Evolutionary conservation across 2,888 invertebrate genomes (phyloP), one percentile per base, ranked within the genome.

Genomic region (Flexamia atlantica): DNA sequence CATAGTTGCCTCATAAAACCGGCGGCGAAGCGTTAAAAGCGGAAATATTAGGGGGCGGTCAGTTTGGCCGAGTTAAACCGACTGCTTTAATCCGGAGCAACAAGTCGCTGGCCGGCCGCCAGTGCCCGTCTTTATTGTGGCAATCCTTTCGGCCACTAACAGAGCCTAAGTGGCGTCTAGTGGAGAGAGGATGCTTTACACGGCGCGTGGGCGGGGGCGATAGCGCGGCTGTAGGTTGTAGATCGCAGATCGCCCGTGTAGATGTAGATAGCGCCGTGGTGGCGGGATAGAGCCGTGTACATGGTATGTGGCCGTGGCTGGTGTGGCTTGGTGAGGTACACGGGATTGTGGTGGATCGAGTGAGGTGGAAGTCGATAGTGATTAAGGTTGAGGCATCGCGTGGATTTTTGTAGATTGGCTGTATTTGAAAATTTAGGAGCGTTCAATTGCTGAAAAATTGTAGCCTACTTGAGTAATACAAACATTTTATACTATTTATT

Each of bases 11-110:
- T 7, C 28, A 64, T 28, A 64, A 64, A 28, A 28, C 64, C 36
- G 30, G 40, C n/a, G n/a, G 23, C 40, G 40, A 20, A 70, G 70
- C 70, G 40, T 70, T 4, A 36, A 70, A 70, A 36, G 40, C 70
- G 70, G 70, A 32, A 70, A 20, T 40, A 40, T 70, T 23, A 28
- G 68, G 30, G 70, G 40, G 23, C 40, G 70, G 40, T 32, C 70
- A 40, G 40, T 28, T 28, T 70, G 70, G 36, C 40, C 36, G 32
- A 68, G 68, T 68, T 32, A 68, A 30, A 23, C 40, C 70, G 40
- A 40, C 70, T 70, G 70, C 28, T 70, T 60, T 68, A 68, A 68
- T 68, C 68, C 68, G 23, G 68, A 70, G 70, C 70, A 70, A 70
- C 70, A 70, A 70, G 70, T 70, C 70, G 1, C 70, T 70, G 70